A percentile compares a stretch with the other conserved stretches of the same genome.
Conservation (phyloP, 2,888 invertebrate species). For the Thecophora atra region DNA sequence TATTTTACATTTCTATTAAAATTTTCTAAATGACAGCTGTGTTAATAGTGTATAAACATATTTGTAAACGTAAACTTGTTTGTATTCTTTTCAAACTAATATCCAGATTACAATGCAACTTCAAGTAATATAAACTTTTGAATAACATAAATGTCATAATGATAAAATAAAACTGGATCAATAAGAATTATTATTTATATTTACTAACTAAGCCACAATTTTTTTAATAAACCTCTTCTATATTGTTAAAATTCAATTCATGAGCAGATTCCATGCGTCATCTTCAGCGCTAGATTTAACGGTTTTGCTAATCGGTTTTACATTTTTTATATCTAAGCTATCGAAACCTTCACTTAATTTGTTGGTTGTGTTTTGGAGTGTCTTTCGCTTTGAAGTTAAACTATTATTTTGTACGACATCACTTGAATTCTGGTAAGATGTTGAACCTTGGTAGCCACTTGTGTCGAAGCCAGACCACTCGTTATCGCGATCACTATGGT, state of each 20-base stretch:
- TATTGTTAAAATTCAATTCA: conserved; percentile 57
- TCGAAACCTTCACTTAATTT: conserved; percentile 61
- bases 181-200: not conserved
- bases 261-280: conserved; percentile 72
- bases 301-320: conserved; percentile 52
- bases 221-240: not conserved
- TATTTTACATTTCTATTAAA: too few species aligned
- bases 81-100: not conserved
- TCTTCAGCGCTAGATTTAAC: conserved; percentile 68
- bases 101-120: conserved; percentile 7
- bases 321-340: conserved; percentile 63
- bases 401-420: conserved; percentile 36
- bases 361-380: conserved; percentile 55
- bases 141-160: not conserved
- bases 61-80: not conserved
- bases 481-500: conserved; percentile 51
- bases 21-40: too few species aligned
- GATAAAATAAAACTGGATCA: not conserved
- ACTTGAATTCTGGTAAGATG: conserved; percentile 57
- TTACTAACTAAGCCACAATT: not conserved
- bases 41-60: not conserved
- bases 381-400: conserved; percentile 48
- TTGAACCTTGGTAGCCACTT: conserved; percentile 57
- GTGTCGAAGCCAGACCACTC: conserved; percentile 65
- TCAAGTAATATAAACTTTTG: not conserved